These are phyloP conservation scores for Pampusana beccarii DNA, from an alignment of 2,113 vertebrate species.

Conservation along the genomic window DNA sequence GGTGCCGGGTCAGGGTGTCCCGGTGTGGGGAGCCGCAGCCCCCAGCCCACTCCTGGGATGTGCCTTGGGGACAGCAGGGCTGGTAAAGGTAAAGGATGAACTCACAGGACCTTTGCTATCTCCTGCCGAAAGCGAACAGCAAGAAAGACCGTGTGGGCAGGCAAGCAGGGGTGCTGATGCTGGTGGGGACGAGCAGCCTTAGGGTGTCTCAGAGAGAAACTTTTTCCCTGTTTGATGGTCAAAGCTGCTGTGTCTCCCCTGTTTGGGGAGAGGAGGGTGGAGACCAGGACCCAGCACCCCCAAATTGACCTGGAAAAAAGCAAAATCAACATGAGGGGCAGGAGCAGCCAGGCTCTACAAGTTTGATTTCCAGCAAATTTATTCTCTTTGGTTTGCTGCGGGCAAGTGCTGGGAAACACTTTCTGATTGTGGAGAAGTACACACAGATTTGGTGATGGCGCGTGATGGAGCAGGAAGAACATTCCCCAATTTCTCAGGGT, in stretches of 20 bases:
- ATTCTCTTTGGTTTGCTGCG: fast-evolving
- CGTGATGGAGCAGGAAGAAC: fast-evolving
- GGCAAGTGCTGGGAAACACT: not conserved
- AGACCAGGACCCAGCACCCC: not conserved
- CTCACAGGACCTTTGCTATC: not conserved
- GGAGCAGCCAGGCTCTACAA: fast-evolving
- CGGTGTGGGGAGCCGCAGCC: fast-evolving
- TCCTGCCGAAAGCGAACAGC: not conserved
- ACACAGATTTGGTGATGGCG: fast-evolving
- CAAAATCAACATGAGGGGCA: not conserved
- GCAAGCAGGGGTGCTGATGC: fast-evolving
- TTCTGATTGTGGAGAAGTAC: fast-evolving
- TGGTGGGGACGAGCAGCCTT: fast-evolving
- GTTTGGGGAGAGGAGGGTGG: not conserved
- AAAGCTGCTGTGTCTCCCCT: not conserved
- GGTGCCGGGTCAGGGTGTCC: fast-evolving
- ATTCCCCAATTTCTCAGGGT: fast-evolving
- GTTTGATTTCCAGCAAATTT: not conserved
- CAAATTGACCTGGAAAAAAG: not conserved
- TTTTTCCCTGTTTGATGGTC: not conserved
- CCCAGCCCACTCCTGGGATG: not conserved
- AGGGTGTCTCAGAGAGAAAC: not conserved
- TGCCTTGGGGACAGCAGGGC: not conserved
- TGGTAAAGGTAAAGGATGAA: not conserved
- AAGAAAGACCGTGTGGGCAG: not conserved